Conservation (phyloP, 2,113 vertebrate species). For the Sigmodon hispidus region DNA sequence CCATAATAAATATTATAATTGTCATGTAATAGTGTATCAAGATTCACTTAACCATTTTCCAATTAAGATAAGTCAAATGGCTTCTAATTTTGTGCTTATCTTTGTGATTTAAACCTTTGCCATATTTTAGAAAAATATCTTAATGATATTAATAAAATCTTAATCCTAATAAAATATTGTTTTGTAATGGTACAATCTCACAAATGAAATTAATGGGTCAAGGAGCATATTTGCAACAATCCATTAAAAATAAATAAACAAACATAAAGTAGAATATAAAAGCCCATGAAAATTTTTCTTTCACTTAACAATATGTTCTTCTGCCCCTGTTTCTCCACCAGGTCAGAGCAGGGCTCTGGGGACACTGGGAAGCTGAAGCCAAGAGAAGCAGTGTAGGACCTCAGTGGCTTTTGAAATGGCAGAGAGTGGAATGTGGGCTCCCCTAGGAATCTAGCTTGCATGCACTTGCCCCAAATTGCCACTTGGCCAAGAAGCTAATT, state of each 20-base stretch:
- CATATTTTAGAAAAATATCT: too few species aligned
- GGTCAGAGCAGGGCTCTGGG: conserved; percentile 36
- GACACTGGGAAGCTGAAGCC: conserved; percentile 70
- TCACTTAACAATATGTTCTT: conserved; percentile 59
- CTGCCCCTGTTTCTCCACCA: conserved; percentile 57
- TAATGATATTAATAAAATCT: not conserved
- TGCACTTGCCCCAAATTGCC: conserved; percentile 84
- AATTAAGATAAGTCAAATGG: conserved; percentile 57
- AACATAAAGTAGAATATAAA: conserved; percentile 46
- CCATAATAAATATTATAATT: conserved; percentile 50
- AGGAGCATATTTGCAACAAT: conserved; percentile 44
- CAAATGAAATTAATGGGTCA: conserved; percentile 59
- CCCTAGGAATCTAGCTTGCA: conserved; percentile 81
- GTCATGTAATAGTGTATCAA: conserved; percentile 26
- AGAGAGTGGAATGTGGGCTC: conserved; percentile 81
- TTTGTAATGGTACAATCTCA: conserved; percentile 52
- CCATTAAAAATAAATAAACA: not conserved
- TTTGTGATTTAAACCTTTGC: too few species aligned
- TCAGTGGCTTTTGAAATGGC: conserved; percentile 81
- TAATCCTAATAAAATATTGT: not conserved
- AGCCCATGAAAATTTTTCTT: conserved; percentile 52
- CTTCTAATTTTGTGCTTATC: conserved; percentile 38
- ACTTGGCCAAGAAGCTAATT: conserved; percentile 84
- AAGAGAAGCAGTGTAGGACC: conserved; percentile 76
- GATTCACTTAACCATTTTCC: conserved; percentile 39